Conservation (phyloP, 2,888 invertebrate species). For the Carabus problematicus region DNA sequence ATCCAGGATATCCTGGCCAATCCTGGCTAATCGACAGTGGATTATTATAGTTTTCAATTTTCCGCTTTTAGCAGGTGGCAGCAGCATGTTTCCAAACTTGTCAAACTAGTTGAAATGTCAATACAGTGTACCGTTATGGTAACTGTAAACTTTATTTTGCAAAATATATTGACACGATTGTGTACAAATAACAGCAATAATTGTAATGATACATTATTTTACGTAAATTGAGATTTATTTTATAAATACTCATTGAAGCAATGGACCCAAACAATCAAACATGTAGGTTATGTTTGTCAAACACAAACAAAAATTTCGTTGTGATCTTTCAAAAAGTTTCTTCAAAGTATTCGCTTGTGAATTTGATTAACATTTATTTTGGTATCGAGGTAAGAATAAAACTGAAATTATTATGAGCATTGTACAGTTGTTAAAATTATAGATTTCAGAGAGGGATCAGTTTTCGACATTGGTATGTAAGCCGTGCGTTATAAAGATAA, state of each 20-base stretch:
- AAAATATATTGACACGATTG: no score
- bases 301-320: background rate
- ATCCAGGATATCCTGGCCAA: slow-evolving; percentile 10
- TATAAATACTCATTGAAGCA: background rate
- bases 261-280: slow-evolving; percentile 18
- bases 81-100: background rate
- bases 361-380: slow-evolving; percentile 20
- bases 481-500: slow-evolving; percentile 20
- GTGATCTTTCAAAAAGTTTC: slow-evolving; percentile 1
- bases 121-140: slow-evolving; percentile 3
- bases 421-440: slow-evolving; percentile 4
- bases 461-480: slow-evolving; percentile 26
- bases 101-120: slow-evolving; percentile 12
- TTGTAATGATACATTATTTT: no score
- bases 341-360: background rate
- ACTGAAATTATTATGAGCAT: no score
- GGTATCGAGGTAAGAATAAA: slow-evolving; percentile 22
- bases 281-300: slow-evolving; percentile 34
- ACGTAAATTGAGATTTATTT: no score
- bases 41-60: background rate
- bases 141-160: no score
- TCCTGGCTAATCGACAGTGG: background rate
- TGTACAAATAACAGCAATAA: no score
- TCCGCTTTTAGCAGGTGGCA: slow-evolving; percentile 10
- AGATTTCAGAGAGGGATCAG: slow-evolving; percentile 31